Evolutionary conservation across 2,888 invertebrate genomes (phyloP).

Genomic region (Thereva unica): DNA sequence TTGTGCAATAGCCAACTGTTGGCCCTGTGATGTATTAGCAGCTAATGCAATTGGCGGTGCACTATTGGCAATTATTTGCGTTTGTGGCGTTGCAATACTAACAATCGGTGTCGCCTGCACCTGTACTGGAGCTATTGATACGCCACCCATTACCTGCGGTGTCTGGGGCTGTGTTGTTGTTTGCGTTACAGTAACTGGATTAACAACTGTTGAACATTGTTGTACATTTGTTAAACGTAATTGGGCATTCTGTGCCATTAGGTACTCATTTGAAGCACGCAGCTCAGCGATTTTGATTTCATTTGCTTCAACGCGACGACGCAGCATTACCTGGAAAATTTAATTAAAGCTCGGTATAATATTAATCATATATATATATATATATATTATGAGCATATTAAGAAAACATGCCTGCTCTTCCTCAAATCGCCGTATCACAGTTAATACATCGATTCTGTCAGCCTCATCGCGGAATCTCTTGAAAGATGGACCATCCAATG

Average conservation of each 20-base stretch:
- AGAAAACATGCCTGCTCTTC: slow-evolving; percentile 44
- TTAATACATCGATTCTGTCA: slow-evolving; percentile 45
- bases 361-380: not conserved
- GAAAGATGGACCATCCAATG: slow-evolving; percentile 32
- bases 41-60: slow-evolving; percentile 45
- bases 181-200: slow-evolving; percentile 65
- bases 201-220: slow-evolving; percentile 62
- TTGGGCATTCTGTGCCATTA: slow-evolving; percentile 77
- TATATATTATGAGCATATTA: not conserved
- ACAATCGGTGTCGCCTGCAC: slow-evolving; percentile 63
- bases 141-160: slow-evolving; percentile 62
- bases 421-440: slow-evolving; percentile 46
- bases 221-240: slow-evolving; percentile 66
- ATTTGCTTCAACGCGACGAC: slow-evolving; percentile 46
- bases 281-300: slow-evolving; percentile 63
- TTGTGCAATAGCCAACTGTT: slow-evolving; percentile 45
- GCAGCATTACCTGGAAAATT: slow-evolving; percentile 43
- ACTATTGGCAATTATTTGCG: slow-evolving; percentile 45
- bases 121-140: slow-evolving; percentile 61
- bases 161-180: slow-evolving; percentile 60
- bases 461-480: slow-evolving; percentile 45
- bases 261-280: slow-evolving; percentile 76
- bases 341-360: not conserved
- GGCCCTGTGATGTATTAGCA: slow-evolving; percentile 46
- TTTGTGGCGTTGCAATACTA: slow-evolving; percentile 62